Evolutionary conservation across 2,797 vertebrate species (phyloP), one percentile per base, ranked within the genome.

Genomic region (Masticophis lateralis): DNA sequence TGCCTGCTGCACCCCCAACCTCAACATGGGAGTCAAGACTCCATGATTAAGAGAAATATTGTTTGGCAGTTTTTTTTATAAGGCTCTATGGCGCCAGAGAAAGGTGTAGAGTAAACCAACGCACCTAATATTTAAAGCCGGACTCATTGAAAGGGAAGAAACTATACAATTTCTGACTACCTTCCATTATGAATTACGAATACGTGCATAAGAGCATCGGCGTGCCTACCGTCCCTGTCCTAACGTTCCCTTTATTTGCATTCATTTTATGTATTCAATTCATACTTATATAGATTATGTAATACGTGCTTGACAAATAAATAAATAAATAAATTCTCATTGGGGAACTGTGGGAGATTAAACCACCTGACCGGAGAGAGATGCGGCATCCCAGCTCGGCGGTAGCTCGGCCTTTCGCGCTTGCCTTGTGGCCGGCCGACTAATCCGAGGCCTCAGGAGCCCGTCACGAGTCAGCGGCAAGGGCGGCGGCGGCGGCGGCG

Each of bases 391-490:
- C 53, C 37, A 25, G n/a, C 28, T 2, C 69, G 32, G 87, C 18
- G 20, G 66, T 16, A 56, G 83, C 90, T 61, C 59, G 88, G 66
- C 92, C 51, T 83, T 59, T 11, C 22, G 8, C 37, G 66, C 3
- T 27, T n/a, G 88, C 20, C 59, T 59, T 13, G 74, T 25, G 32
- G 57, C 87, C 87, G 86, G 18, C 61, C 43, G 93, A 93, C 93
- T 93, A 25, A n/a, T 86, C 93, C 16, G 91, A 69, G 86, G 93
- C 94, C 63, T 93, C 95, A 8, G 93, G 74, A 89, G 93, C 86
- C 93, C 91, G 87, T 60, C 86, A 87, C 95, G 95, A 95, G 94
- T 95, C 95, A 94, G 90, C 25, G 51, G 47, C 79, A 2, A 43
- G 55, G 87, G 87, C 92, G 88, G 12, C 92, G 87, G 93, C 55